A percentile compares a stretch with the other conserved stretches of the same genome.
These are phyloP conservation scores for Erpornis zantholeuca DNA, from an alignment of 2,113 vertebrate genomes.

Conservation along the genomic window DNA sequence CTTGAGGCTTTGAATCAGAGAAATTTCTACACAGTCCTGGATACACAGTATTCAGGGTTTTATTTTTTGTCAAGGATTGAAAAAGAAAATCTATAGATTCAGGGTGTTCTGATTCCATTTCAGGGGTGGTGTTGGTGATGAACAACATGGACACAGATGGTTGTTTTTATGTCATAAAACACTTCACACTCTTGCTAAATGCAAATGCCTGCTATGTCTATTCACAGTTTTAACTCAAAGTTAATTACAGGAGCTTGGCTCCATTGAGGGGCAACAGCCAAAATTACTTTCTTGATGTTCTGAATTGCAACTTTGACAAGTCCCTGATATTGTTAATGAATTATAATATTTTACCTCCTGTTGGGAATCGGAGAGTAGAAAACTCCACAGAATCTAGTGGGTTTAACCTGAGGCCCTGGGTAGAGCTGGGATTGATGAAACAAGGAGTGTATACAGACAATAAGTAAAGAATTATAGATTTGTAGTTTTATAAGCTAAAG, in stretches of 20 bases:
- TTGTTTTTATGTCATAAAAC: neutral
- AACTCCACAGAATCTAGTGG: no score
- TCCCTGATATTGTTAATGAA: neutral
- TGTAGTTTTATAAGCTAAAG: no score
- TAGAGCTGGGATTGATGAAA: no score
- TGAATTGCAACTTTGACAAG: neutral
- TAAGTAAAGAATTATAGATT: no score
- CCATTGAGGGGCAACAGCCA: neutral
- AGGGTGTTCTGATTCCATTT: neutral
- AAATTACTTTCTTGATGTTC: neutral
- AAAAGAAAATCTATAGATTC: neutral
- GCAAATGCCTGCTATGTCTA: neutral
- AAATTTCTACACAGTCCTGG: neutral
- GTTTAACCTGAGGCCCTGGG: no score
- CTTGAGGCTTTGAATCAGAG: neutral
- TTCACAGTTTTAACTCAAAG: neutral
- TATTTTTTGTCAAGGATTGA: neutral
- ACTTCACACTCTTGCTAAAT: neutral
- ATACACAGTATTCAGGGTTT: neutral
- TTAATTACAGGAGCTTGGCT: neutral
- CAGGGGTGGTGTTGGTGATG: accelerated
- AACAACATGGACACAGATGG: neutral
- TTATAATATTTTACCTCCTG: neutral
- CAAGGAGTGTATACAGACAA: no score
- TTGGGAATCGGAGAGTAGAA: no score